phyloP scores from a whole-genome alignment of 2,113 vertebrate genomes.

The Todiramphus chloris region DNA sequence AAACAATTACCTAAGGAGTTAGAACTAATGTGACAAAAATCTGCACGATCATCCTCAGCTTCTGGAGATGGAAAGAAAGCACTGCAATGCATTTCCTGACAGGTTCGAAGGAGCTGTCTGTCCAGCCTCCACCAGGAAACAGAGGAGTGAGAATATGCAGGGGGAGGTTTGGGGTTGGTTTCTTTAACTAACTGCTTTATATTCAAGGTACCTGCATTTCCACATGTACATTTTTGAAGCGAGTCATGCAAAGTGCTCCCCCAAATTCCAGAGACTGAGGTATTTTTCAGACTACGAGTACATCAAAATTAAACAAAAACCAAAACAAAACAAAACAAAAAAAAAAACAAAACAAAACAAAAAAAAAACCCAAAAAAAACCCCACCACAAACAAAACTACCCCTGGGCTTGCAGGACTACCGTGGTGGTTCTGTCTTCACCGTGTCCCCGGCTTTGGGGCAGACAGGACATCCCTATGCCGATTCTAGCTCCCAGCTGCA shows the following conservation, averaged over 20 bases:
- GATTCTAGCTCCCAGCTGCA: neutral
- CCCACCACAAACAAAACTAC: neutral
- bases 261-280: neutral
- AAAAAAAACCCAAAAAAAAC: neutral
- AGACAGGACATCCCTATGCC: neutral
- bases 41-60: neutral
- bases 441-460: neutral
- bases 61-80: neutral
- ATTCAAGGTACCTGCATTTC: neutral
- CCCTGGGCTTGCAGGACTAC: rapidly evolving
- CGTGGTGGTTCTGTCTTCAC: neutral
- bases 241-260: neutral
- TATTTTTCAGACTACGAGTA: neutral
- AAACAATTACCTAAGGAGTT: neutral
- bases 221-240: neutral
- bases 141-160: neutral
- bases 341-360: neutral
- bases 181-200: neutral
- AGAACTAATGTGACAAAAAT: neutral
- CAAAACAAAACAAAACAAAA: neutral
- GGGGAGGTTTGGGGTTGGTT: neutral
- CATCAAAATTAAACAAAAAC: neutral
- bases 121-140: neutral
- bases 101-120: neutral
- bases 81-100: neutral